Base-by-base conservation (phyloP, 2,797 vertebrate genomes). In the Anomalospiza imberbis region DNA sequence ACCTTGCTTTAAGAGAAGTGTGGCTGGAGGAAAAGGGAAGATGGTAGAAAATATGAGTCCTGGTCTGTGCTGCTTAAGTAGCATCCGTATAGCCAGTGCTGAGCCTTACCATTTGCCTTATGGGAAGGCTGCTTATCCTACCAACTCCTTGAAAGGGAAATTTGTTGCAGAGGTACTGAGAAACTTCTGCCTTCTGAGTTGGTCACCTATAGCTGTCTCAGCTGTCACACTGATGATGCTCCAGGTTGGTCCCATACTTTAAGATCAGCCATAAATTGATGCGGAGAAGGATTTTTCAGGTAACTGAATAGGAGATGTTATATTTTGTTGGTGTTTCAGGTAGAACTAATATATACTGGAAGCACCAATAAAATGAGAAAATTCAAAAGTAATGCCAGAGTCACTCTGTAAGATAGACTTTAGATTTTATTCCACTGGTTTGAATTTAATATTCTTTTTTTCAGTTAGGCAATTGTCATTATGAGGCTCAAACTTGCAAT, bases 361-460 rank as follows among this genome's bases (percentile, higher is more conserved):
- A 78, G 21, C 19, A 67, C 13, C n/a, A 89, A 48, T 54, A 77
- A 91, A 89, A 67, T 29, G 7, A 77, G 31, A n/a, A 67, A 87
- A 89, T 91, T 80, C 10, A 74, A 58, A 85, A 68, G 7, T 45
- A 71, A 9, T n/a, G 18, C 13, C 42, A n/a, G 7, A 26, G 8
- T 78, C 22, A 17, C 12, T 53, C 44, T 87, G 6, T 54, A 54
- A 63, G 5, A 72, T 28, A 55, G 20, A 32, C 17, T 51, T 15
- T 66, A 78, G 34, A 68, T 72, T 81, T 89, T 84, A 60, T 53
- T 83, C 20, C 54, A 66, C n/a, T 7, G 4, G 17, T 91, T 92
- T 77, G 40, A 87, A 61, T 87, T 91, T 74, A 42, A 9, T 68
- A 74, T 44, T 77, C 8, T 60, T 77, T 86, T 86, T 85, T 91